Evolutionary conservation across 2,113 vertebrate species (phyloP), one percentile per base, ranked within the genome.

Genomic region (Zapornia atra): DNA sequence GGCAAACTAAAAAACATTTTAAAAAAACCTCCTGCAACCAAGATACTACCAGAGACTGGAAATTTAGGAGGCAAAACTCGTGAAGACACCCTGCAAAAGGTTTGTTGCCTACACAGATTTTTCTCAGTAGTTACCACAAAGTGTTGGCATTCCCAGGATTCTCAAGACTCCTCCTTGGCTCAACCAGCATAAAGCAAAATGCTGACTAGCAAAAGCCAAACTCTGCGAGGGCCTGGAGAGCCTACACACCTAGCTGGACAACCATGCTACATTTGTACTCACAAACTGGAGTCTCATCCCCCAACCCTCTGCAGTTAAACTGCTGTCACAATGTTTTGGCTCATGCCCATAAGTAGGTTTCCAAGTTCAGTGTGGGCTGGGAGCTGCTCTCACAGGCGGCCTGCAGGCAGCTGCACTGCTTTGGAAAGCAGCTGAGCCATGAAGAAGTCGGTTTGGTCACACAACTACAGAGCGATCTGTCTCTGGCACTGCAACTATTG

Each of bases 331-430:
- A 15, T 15, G 54, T 81, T 60, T 38, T 31, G 59, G 25, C 46
- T 88, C 2, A 0, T 15, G 18, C 2, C 1, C 4, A n/a, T n/a
- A 5, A 1, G 1, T 10, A 63, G 13, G 46, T 59, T 81, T 71
- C 50, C 51, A 64, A 70, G 56, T 29, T 78, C 26, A 65, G 50
- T 0, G 1, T 21, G 65, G 42, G 38, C 26, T 21, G 42, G 61
- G 26, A 86, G 66, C 24, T 40, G 29, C 18, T 48, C 34, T 68
- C 51, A 40, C 18, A 50, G 72, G 77, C 48, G 13, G 40, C 26
- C 59, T 56, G 50, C 19, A 36, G 13, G 33, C 29, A 73, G 57
- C 34, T 46, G 61, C 16, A 20, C 63, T 44, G 14, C 82, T 79
- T 11, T 60, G 19, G 13, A 38, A 73, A 65, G 33, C 3, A 78